A percentile compares a stretch with the other conserved stretches of the same genome.
Evolutionary conservation across 2,888 invertebrate species (phyloP).

Genomic region (Digitonthophagus gazella): DNA sequence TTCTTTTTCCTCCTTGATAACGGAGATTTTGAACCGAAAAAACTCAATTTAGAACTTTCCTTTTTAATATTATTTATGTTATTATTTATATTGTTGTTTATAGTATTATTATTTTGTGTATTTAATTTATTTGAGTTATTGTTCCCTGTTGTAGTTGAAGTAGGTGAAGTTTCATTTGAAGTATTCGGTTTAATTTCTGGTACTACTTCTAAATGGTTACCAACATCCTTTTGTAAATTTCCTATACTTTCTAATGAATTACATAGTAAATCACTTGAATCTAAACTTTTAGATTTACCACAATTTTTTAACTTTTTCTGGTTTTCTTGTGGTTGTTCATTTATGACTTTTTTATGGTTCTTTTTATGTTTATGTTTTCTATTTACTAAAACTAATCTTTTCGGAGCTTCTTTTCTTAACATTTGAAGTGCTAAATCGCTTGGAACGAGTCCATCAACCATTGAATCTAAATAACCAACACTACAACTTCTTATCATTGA

Average conservation of each 20-base stretch:
- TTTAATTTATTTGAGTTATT: slow-evolving; percentile 33
- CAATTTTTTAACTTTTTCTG: slow-evolving; percentile 63
- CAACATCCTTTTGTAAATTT: slow-evolving; percentile 43
- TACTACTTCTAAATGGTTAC: slow-evolving; percentile 40
- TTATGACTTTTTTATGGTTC: slow-evolving; percentile 30
- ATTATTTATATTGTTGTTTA: slow-evolving; percentile 30
- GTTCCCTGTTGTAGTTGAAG: slow-evolving; percentile 32
- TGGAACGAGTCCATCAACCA: slow-evolving; percentile 72
- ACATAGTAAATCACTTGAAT: slow-evolving; percentile 77
- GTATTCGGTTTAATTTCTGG: slow-evolving; percentile 37
- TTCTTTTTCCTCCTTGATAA: slow-evolving; percentile 47
- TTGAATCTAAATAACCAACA: slow-evolving; percentile 82
- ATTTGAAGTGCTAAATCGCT: slow-evolving; percentile 71
- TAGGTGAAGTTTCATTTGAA: slow-evolving; percentile 27
- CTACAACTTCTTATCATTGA: slow-evolving; percentile 83
- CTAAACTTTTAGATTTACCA: slow-evolving; percentile 80
- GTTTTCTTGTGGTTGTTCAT: slow-evolving; percentile 38
- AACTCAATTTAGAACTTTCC: slow-evolving; percentile 46
- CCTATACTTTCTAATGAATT: slow-evolving; percentile 23
- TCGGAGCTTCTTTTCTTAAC: slow-evolving; percentile 72
- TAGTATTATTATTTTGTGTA: slow-evolving; percentile 34
- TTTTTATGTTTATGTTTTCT: slow-evolving; percentile 51
- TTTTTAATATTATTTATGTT: slow-evolving; percentile 29
- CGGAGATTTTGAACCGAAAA: slow-evolving; percentile 49
- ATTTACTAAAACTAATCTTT: slow-evolving; percentile 74